phyloP scores from a whole-genome alignment of 2,113 vertebrate species.

The Neoarius graeffei region DNA sequence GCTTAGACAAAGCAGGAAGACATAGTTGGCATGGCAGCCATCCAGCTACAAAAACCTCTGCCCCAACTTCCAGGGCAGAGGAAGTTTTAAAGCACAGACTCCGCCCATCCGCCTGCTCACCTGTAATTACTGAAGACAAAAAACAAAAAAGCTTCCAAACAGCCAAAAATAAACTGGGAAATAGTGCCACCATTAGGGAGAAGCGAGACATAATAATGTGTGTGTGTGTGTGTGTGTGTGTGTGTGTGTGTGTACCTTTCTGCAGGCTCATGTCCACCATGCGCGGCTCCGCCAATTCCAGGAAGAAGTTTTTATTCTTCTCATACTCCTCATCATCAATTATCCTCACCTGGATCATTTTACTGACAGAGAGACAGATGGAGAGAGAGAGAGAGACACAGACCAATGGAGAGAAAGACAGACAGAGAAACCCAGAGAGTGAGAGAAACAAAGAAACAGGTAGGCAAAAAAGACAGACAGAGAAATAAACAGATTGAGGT shows the following conservation, averaged over 20 bases:
- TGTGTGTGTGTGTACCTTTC: constrained; percentile 69
- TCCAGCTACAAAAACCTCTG: too few species aligned
- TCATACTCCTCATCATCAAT: constrained; percentile 99
- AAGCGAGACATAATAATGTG: constrained; percentile 42
- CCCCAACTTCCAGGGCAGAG: too few species aligned
- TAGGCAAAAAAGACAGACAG: neutral
- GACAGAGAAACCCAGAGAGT: constrained; percentile 72
- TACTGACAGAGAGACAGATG: constrained; percentile 83
- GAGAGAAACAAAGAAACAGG: neutral
- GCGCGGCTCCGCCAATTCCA: constrained; percentile 95
- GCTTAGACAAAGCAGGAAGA: too few species aligned
- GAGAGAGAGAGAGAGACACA: neutral
- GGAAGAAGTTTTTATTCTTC: constrained; percentile 99
- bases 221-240: constrained; percentile 38
- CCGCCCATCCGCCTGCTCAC: too few species aligned
- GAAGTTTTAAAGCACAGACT: too few species aligned
- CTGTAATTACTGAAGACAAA: too few species aligned
- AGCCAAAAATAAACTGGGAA: too few species aligned
- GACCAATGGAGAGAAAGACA: neutral
- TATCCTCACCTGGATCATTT: constrained; percentile 97
- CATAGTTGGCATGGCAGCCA: too few species aligned
- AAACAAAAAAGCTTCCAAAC: too few species aligned
- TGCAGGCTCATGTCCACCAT: constrained; percentile 82
- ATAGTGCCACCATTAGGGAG: too few species aligned
- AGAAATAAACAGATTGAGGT: neutral